Conservation (phyloP, 2,797 vertebrate species). For the Amblyopsis hoosieri region DNA sequence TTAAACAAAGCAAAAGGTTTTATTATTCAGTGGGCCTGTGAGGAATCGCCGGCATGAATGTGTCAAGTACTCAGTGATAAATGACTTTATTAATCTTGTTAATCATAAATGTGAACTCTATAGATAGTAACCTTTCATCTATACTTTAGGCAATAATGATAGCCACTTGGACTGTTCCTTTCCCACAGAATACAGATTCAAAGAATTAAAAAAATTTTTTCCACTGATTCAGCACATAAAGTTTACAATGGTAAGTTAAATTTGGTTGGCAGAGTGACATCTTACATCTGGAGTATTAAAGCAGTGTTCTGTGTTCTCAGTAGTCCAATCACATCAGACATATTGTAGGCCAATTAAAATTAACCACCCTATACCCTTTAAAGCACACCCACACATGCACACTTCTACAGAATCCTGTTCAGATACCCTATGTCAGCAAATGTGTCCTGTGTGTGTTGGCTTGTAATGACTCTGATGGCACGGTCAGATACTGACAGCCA, state of each 20-base stretch:
- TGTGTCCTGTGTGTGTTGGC: constrained; percentile 61
- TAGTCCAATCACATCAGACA: constrained; percentile 62
- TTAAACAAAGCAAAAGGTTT: constrained; percentile 65
- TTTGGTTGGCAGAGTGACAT: constrained; percentile 48
- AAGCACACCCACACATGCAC: constrained; percentile 62
- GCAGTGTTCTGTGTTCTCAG: constrained; percentile 36
- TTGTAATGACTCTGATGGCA: constrained; percentile 76
- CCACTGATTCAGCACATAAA: constrained; percentile 30
- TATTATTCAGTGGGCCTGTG: constrained; percentile 36
- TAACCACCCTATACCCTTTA: constrained; percentile 63
- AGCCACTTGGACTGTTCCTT: constrained; percentile 1
- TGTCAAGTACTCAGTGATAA: constrained; percentile 43
- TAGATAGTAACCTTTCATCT: constrained; percentile 32
- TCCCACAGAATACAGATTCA: constrained; percentile 3
- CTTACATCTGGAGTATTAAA: constrained; percentile 54
- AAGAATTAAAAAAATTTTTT: constrained; percentile 18
- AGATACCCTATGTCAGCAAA: constrained; percentile 70
- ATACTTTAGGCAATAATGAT: constrained; percentile 18
- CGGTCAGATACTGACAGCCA: constrained; percentile 77
- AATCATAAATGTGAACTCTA: constrained; percentile 14
- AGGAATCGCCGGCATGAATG: constrained; percentile 44
- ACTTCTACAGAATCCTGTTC: constrained; percentile 64
- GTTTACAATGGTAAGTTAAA: constrained; percentile 53
- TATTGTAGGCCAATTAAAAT: constrained; percentile 76
- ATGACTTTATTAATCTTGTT: constrained; percentile 34